Evolutionary conservation across 2,797 vertebrate genomes (phyloP).

Genomic region (Lerista edwardsae): DNA sequence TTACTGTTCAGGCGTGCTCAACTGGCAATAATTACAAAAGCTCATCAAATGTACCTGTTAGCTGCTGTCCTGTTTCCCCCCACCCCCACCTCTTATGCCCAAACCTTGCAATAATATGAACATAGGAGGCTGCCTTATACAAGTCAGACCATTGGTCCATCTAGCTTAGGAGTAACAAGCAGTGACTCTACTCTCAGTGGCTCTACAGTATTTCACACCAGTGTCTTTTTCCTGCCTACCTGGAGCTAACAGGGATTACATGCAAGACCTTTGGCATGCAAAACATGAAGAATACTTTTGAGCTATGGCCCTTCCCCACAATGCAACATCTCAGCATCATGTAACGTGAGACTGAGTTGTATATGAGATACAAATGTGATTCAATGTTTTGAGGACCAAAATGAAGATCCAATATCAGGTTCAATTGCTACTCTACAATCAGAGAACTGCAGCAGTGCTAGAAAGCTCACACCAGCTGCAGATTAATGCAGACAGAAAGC

Average conservation of each 20-base stretch:
- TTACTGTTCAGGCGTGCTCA: not conserved
- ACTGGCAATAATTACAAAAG: not conserved
- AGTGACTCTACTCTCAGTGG: too few species aligned
- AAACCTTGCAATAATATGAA: not conserved
- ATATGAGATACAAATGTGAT: not conserved
- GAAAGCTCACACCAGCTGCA: slow-evolving; percentile 29
- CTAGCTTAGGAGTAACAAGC: too few species aligned
- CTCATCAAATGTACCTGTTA: not conserved
- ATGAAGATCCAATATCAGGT: not conserved
- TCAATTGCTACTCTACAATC: not conserved
- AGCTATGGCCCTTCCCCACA: too few species aligned
- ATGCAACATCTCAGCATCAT: not conserved
- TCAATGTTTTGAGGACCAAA: too few species aligned
- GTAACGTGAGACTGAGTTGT: not conserved
- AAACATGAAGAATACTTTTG: too few species aligned
- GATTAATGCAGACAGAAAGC: not conserved
- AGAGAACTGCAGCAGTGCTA: not conserved
- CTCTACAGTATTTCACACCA: too few species aligned
- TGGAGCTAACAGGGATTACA: too few species aligned
- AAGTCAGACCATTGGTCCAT: too few species aligned
- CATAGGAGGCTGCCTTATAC: too few species aligned
- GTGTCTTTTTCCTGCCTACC: too few species aligned
- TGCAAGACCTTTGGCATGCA: too few species aligned
- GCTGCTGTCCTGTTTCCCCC: not conserved
- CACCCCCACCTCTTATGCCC: not conserved